These are phyloP conservation scores for Cichladusa arquata DNA, from an alignment of 2,113 vertebrate genomes.

Conservation along the genomic window DNA sequence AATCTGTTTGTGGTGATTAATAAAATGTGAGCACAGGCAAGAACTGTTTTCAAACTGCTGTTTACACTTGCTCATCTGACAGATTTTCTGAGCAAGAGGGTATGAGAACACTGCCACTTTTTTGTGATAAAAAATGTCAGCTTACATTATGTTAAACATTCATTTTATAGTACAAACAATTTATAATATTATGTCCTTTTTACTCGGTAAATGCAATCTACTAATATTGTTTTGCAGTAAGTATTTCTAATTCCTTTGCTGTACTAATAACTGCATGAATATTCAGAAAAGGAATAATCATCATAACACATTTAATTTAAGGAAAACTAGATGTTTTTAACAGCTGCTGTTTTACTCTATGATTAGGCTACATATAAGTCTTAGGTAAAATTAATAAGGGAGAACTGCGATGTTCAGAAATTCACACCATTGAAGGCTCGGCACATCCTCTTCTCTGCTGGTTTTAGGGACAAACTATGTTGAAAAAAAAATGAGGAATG, in stretches of 20 bases:
- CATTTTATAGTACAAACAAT: not conserved
- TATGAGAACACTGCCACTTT: not conserved
- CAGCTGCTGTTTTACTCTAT: not conserved
- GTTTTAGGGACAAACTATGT: not conserved
- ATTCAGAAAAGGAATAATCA: not conserved
- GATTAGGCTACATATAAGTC: not conserved
- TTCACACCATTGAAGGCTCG: not conserved
- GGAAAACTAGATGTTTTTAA: not conserved
- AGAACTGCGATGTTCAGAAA: not conserved
- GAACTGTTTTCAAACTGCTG: constrained; percentile 5
- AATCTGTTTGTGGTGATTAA: constrained; percentile 2
- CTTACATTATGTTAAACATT: not conserved
- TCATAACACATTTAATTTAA: not conserved
- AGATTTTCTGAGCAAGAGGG: not conserved
- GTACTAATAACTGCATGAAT: not conserved
- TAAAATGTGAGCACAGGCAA: not conserved
- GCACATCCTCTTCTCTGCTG: not conserved
- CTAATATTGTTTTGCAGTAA: not conserved
- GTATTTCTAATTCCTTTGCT: constrained; percentile 6
- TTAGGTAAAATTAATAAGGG: not conserved
- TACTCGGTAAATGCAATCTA: not conserved
- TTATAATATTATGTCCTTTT: not conserved
- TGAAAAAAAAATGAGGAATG: not conserved
- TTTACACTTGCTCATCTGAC: constrained; percentile 5
- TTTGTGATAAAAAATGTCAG: not conserved